Conservation (phyloP, 2,888 invertebrate genomes). For the Andrena minutula region DNA sequence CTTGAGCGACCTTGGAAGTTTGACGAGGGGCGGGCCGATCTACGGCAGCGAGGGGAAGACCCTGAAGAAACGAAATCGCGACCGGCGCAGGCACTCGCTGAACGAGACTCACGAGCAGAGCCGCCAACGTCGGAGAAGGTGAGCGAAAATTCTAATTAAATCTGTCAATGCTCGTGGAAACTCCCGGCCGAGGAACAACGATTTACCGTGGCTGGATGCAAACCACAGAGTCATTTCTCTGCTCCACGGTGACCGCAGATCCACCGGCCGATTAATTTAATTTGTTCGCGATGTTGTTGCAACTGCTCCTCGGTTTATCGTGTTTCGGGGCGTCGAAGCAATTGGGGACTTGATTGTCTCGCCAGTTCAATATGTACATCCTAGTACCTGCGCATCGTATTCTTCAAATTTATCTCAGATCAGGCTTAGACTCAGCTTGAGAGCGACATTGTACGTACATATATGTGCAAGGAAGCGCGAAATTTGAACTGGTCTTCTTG, state of each 20-base stretch:
- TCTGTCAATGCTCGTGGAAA: slow-evolving; percentile 5
- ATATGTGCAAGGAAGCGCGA: no score
- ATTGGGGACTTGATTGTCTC: slow-evolving; percentile 38
- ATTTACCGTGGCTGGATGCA: slow-evolving; percentile 36
- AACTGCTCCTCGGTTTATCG: background rate
- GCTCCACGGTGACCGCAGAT: slow-evolving; percentile 32
- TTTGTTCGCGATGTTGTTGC: slow-evolving; percentile 24
- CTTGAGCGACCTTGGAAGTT: slow-evolving; percentile 67
- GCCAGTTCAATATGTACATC: background rate
- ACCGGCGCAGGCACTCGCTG: slow-evolving; percentile 82
- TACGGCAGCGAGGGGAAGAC: slow-evolving; percentile 80
- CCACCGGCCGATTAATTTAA: slow-evolving; percentile 49
- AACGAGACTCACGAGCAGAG: slow-evolving; percentile 79
- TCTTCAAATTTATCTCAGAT: no score
- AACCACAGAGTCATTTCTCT: slow-evolving; percentile 40
- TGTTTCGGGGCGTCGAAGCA: background rate
- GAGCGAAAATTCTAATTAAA: slow-evolving; percentile 58
- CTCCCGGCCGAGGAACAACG: slow-evolving; percentile 17
- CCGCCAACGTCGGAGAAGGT: slow-evolving; percentile 78
- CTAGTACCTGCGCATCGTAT: no score
- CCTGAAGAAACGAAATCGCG: slow-evolving; percentile 78
- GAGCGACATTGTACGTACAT: no score
- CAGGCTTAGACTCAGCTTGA: no score
- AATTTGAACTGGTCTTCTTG: no score
- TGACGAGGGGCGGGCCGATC: slow-evolving; percentile 73